Evolutionary conservation across 2,797 vertebrate genomes (phyloP).

Genomic region (Carduelis carduelis): DNA sequence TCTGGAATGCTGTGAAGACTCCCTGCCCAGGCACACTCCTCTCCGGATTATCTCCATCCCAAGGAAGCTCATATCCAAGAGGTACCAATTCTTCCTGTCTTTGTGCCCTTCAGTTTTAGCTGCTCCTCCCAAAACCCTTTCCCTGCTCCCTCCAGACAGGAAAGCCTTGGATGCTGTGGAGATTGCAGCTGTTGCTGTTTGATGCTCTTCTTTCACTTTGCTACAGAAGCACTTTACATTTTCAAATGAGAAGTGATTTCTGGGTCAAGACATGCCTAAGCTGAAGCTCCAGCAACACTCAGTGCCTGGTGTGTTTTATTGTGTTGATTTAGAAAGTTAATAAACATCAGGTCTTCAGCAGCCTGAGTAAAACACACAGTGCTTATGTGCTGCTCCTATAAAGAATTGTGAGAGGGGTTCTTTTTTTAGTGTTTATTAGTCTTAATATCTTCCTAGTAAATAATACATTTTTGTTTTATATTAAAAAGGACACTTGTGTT

Average conservation of each 20-base stretch:
- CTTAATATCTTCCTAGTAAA: neutral
- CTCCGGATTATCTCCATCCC: neutral
- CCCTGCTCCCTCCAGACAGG: neutral
- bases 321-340: neutral
- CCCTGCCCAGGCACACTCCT: slow-evolving; percentile 4
- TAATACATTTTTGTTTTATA: neutral
- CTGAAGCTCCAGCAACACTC: neutral
- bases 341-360: neutral
- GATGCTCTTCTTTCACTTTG: neutral
- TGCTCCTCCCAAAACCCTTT: neutral
- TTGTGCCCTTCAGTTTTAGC: neutral
- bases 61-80: slow-evolving; percentile 7
- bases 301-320: neutral
- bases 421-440: neutral
- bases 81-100: neutral
- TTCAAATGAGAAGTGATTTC: neutral
- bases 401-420: neutral
- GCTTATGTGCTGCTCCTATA: neutral
- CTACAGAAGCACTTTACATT: neutral
- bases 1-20: slow-evolving; percentile 69
- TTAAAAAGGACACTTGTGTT: neutral
- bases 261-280: neutral
- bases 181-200: neutral
- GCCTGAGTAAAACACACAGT: neutral
- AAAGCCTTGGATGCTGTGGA: neutral